Evolutionary conservation across 2,113 vertebrate species (phyloP).

Genomic region (Pholis gunnellus): DNA sequence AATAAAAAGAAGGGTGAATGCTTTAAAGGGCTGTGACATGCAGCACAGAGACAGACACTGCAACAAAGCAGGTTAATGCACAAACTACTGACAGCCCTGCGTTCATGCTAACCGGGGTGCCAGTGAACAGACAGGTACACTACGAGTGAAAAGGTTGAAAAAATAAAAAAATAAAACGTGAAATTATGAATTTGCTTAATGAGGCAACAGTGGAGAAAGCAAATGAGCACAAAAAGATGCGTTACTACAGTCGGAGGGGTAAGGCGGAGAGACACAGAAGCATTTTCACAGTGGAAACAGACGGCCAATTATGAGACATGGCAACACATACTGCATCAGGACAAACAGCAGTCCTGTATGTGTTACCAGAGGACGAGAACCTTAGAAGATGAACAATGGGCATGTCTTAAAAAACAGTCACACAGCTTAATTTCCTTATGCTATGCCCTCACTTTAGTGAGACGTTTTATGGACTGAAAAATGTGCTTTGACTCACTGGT

Average conservation of each 20-base stretch:
- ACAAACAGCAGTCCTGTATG: constrained; percentile 56
- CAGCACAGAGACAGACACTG: constrained; percentile 62
- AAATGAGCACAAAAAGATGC: constrained; percentile 43
- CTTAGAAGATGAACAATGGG: constrained; percentile 56
- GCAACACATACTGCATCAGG: constrained; percentile 57
- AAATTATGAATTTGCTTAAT: constrained; percentile 13
- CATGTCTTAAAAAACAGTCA: constrained; percentile 66
- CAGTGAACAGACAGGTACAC: not conserved
- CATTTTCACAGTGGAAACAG: constrained; percentile 48
- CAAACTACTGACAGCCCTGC: constrained; percentile 33
- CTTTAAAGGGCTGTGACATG: constrained; percentile 56
- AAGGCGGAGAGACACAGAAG: constrained; percentile 53
- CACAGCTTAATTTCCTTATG: constrained; percentile 64
- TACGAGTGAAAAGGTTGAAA: not conserved
- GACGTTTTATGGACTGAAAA: not conserved
- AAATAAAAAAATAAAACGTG: not conserved
- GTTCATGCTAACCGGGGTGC: constrained; percentile 25
- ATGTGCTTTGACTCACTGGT: not conserved
- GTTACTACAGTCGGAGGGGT: constrained; percentile 50
- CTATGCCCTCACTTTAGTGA: constrained; percentile 4
- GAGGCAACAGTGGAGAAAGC: constrained; percentile 28
- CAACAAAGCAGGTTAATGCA: constrained; percentile 57
- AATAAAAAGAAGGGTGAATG: constrained; percentile 51
- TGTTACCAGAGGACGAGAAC: constrained; percentile 51
- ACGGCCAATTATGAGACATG: constrained; percentile 43